Percentiles rank a stretch among this genome's conserved stretches.
Conservation (phyloP, 2,888 invertebrate species). For the Bhutanitis thaidina region DNA sequence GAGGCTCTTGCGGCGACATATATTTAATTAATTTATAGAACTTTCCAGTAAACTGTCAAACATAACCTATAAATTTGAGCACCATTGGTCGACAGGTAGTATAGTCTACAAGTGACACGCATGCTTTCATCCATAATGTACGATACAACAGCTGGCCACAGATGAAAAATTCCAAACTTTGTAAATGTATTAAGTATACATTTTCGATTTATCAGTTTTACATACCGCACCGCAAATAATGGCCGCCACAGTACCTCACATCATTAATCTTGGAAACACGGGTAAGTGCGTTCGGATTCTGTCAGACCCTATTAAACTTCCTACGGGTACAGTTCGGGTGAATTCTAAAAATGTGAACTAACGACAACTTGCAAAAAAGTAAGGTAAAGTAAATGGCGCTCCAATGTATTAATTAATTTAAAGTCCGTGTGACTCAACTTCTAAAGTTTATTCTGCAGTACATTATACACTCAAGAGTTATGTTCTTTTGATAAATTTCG, state of each 20-base stretch:
- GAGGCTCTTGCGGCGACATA: too few relatives aligned
- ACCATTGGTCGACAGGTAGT: too few relatives aligned
- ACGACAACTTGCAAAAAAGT: constrained; percentile 15
- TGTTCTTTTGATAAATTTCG: too few relatives aligned
- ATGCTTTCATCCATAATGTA: too few relatives aligned
- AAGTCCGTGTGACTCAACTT: background rate
- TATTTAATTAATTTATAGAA: too few relatives aligned
- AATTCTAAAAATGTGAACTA: constrained; percentile 21
- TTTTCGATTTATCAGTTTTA: constrained; percentile 23
- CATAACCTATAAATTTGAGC: too few relatives aligned
- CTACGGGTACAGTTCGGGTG: constrained; percentile 26
- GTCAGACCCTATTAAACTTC: constrained; percentile 61
- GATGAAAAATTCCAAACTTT: background rate
- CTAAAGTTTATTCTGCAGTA: too few relatives aligned
- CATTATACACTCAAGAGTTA: too few relatives aligned
- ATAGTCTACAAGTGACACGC: too few relatives aligned
- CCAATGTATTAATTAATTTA: constrained; percentile 8
- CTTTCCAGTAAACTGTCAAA: too few relatives aligned
- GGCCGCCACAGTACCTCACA: constrained; percentile 36
- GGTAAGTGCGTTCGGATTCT: constrained; percentile 53
- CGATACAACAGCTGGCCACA: too few relatives aligned
- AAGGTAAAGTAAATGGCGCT: constrained; percentile 7
- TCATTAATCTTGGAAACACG: constrained; percentile 57
- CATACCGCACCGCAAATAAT: constrained; percentile 40
- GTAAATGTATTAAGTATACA: constrained; percentile 9